Conservation (phyloP, 2,888 invertebrate genomes). For the Caenorhabditis macrosperma region DNA sequence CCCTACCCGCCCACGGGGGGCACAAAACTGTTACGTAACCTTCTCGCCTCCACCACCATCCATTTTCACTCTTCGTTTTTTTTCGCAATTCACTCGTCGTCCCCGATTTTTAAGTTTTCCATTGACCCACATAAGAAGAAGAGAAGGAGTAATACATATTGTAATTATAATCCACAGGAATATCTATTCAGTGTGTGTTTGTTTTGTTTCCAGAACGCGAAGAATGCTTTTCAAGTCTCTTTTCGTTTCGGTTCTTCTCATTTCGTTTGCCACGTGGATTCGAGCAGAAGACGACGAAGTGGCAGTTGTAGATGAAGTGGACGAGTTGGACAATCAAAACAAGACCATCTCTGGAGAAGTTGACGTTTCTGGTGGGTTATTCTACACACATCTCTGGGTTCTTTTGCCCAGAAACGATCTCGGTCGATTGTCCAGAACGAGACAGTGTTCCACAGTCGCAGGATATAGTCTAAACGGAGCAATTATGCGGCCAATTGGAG, state of each 20-base stretch:
- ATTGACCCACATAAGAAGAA: slow-evolving; percentile 32
- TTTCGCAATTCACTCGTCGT: not conserved
- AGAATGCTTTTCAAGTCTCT: slow-evolving; percentile 23
- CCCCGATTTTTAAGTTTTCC: not conserved
- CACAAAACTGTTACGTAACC: slow-evolving; percentile 59
- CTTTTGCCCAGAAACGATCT: too few species aligned
- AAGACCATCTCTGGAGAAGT: slow-evolving; percentile 46
- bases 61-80: not conserved
- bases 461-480: not conserved
- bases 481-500: slow-evolving; percentile 29
- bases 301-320: slow-evolving; percentile 27
- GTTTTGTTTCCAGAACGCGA: slow-evolving; percentile 16
- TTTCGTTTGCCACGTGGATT: slow-evolving; percentile 30
- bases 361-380: slow-evolving; percentile 24
- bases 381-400: not conserved
- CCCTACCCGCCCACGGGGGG: slow-evolving; percentile 36
- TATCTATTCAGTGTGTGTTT: not conserved
- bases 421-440: too few species aligned
- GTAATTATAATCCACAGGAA: not conserved
- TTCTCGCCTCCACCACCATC: not conserved
- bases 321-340: not conserved
- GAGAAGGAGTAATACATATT: not conserved
- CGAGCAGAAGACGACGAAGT: slow-evolving; percentile 32
- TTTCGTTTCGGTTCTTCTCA: not conserved
- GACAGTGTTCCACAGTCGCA: too few species aligned